A percentile compares a stretch with the other conserved stretches of the same genome.
These are phyloP conservation scores for Tenualosa ilisha DNA, from an alignment of 2,797 vertebrate species.

Conservation along the genomic window DNA sequence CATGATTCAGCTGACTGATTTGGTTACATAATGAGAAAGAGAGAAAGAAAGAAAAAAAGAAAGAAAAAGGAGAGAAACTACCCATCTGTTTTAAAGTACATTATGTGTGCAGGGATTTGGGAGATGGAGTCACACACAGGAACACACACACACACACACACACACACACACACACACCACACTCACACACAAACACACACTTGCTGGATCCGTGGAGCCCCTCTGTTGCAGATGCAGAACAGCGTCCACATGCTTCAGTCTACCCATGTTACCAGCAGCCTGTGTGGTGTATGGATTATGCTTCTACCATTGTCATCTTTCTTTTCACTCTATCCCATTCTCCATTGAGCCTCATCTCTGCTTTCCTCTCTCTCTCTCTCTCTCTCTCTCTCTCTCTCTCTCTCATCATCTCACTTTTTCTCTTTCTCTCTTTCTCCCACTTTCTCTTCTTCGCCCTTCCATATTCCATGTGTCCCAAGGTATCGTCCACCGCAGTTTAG, in stretches of 20 bases:
- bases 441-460: background rate
- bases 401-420: background rate
- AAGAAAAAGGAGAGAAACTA: background rate
- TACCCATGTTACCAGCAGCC: background rate
- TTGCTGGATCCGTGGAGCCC: background rate
- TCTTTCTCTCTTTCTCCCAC: background rate
- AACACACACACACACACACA: background rate
- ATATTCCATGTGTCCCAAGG: background rate
- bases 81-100: conserved; percentile 9
- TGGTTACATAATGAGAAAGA: background rate
- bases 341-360: background rate
- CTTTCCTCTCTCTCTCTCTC: background rate
- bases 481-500: background rate
- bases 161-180: background rate
- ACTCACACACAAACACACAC: background rate
- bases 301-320: background rate
- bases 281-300: no score
- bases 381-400: background rate
- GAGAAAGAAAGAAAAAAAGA: background rate
- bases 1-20: background rate
- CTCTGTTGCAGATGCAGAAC: background rate
- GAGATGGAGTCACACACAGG: background rate
- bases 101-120: background rate
- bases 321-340: background rate
- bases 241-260: background rate